A percentile compares a stretch with the other conserved stretches of the same genome.
phyloP scores from a whole-genome alignment of 2,113 vertebrate species.

The Tupaia tana region DNA sequence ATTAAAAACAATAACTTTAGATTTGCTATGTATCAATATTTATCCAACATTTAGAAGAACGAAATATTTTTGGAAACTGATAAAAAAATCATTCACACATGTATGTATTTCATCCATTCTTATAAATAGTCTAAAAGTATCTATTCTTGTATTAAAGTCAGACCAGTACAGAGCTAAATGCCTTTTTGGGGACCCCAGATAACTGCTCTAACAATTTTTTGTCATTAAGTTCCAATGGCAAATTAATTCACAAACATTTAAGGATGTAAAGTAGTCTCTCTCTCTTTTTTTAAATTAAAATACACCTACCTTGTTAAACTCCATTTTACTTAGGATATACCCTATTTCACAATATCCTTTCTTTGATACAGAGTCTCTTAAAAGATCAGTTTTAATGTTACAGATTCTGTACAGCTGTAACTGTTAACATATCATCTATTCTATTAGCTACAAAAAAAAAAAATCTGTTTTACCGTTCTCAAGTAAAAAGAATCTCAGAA shows the following conservation, averaged over 20 bases:
- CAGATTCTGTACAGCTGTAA: neutral
- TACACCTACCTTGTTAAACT: neutral
- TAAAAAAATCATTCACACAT: neutral
- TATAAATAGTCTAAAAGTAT: neutral
- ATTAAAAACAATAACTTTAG: neutral
- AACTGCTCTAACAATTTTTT: conserved; percentile 25
- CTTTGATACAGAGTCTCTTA: neutral
- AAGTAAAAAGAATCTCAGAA: conserved; percentile 32
- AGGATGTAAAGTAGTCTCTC: neutral
- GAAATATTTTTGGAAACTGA: neutral
- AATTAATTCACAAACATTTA: conserved; percentile 29
- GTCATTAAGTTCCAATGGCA: neutral
- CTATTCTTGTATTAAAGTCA: conserved; percentile 2
- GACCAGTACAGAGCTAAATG: conserved; percentile 14
- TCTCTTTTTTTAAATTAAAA: neutral
- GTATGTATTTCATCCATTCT: neutral
- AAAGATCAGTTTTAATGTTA: conserved; percentile 9
- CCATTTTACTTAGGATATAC: neutral
- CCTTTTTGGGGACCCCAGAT: neutral
- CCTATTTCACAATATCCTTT: neutral
- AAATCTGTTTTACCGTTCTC: neutral
- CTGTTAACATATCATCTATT: neutral
- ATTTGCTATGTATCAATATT: neutral
- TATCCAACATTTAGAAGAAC: neutral
- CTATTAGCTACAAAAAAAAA: neutral